A percentile compares a stretch with the other conserved stretches of the same genome.
phyloP scores from a whole-genome alignment of 2,797 vertebrate species.

The Sebastes itinus region DNA sequence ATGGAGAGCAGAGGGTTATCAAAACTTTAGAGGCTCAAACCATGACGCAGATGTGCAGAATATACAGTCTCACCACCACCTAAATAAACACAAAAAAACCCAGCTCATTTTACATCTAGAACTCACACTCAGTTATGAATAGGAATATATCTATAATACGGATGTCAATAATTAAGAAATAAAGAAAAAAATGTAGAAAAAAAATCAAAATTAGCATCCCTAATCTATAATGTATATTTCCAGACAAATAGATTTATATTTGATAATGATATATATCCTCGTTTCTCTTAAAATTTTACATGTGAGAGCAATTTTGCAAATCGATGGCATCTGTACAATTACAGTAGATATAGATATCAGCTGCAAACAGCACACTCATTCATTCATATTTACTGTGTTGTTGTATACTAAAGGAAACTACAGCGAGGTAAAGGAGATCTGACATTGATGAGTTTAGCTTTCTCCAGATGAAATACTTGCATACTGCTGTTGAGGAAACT shows the following conservation, averaged over 20 bases:
- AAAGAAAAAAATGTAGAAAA: too few species aligned
- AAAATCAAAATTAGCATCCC: rapidly evolving
- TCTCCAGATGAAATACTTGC: not conserved
- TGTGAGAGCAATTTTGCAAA: not conserved
- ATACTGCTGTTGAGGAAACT: not conserved
- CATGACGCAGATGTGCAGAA: not conserved
- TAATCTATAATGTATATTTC: not conserved
- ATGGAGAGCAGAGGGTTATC: not conserved
- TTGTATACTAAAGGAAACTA: not conserved
- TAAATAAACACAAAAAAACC: not conserved
- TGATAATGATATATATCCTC: not conserved
- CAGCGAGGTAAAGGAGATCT: not conserved
- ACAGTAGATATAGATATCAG: not conserved
- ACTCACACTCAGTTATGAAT: not conserved
- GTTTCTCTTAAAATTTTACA: not conserved
- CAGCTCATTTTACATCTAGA: not conserved
- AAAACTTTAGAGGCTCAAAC: not conserved
- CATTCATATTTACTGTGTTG: not conserved
- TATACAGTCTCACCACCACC: not conserved
- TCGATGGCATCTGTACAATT: not conserved
- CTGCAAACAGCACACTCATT: not conserved
- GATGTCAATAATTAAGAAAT: too few species aligned
- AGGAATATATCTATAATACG: not conserved
- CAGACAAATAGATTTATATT: not conserved
- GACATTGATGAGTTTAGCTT: not conserved